phyloP scores from a whole-genome alignment of 2,888 invertebrate genomes.

The Oscheius sp. region DNA sequence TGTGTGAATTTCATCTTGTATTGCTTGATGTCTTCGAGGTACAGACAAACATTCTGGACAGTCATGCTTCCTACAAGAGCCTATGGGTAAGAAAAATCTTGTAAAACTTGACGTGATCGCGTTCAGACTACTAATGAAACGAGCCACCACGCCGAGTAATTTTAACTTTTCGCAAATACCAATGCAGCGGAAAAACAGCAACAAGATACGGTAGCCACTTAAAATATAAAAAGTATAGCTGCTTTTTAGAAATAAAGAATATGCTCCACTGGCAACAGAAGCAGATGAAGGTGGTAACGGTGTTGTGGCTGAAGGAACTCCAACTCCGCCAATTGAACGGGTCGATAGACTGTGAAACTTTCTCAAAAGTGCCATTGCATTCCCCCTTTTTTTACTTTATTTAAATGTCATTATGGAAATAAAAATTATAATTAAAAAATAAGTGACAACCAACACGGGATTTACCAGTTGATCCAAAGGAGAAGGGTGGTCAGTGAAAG shows the following conservation, averaged over 20 bases:
- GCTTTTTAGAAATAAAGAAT: conserved; percentile 43
- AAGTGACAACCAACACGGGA: not conserved
- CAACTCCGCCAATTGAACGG: conserved; percentile 33
- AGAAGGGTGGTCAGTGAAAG: too few relatives aligned
- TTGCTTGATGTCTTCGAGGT: conserved; percentile 80
- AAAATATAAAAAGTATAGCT: not conserved
- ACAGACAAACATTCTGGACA: conserved; percentile 66
- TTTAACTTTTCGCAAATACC: conserved; percentile 49
- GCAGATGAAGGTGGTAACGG: conserved; percentile 29
- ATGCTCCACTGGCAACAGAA: conserved; percentile 49
- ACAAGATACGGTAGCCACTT: conserved; percentile 17
- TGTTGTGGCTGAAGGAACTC: conserved; percentile 23
- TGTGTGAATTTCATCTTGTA: conserved; percentile 85
- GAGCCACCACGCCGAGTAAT: conserved; percentile 46
- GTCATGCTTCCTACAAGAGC: conserved; percentile 61
- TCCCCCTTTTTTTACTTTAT: conserved; percentile 11
- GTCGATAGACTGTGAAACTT: conserved; percentile 30
- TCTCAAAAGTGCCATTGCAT: conserved; percentile 28
- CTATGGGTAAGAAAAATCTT: conserved; percentile 36
- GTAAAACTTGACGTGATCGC: not conserved
- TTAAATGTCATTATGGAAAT: not conserved
- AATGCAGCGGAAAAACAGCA: conserved; percentile 41
- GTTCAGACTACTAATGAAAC: conserved; percentile 44
- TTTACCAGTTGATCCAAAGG: too few relatives aligned
- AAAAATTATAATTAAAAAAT: not conserved